phyloP scores from a whole-genome alignment of 2,797 vertebrate genomes.

The Sebastes minor region DNA sequence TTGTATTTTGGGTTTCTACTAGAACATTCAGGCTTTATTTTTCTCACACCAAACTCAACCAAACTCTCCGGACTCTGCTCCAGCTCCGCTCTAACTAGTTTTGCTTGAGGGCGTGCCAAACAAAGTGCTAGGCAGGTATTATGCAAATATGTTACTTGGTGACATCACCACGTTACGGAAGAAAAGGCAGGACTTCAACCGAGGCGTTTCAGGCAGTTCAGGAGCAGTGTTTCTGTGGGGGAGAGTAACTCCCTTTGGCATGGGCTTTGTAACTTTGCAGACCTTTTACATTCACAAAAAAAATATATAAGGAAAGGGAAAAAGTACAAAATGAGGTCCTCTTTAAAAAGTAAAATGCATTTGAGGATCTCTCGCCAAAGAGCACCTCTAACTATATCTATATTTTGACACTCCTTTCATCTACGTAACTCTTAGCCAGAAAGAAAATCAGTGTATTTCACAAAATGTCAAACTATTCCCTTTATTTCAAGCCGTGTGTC shows the following conservation, averaged over 20 bases:
- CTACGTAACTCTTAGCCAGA: background rate
- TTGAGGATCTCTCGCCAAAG: too few relatives aligned
- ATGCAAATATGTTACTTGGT: background rate
- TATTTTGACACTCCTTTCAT: background rate
- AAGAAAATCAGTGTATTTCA: background rate
- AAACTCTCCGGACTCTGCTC: fast-evolving
- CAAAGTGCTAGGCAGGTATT: background rate
- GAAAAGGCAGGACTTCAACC: background rate
- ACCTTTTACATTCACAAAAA: background rate
- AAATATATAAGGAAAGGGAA: too few relatives aligned
- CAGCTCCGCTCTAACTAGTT: background rate
- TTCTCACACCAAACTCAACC: too few relatives aligned
- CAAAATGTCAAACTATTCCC: background rate
- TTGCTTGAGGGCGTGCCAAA: background rate
- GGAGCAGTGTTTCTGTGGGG: background rate
- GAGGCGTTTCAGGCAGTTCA: background rate
- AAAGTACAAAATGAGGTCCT: too few relatives aligned
- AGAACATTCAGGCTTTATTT: too few relatives aligned
- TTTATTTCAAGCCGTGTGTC: background rate
- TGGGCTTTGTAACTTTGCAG: background rate
- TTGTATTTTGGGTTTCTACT: too few relatives aligned
- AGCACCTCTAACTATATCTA: too few relatives aligned
- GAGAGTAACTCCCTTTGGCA: too few relatives aligned
- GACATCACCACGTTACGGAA: background rate
- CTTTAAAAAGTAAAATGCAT: too few relatives aligned